Base-by-base conservation (phyloP, 1,140 invertebrate genomes). In the Apocrypta bakeri region DNA sequence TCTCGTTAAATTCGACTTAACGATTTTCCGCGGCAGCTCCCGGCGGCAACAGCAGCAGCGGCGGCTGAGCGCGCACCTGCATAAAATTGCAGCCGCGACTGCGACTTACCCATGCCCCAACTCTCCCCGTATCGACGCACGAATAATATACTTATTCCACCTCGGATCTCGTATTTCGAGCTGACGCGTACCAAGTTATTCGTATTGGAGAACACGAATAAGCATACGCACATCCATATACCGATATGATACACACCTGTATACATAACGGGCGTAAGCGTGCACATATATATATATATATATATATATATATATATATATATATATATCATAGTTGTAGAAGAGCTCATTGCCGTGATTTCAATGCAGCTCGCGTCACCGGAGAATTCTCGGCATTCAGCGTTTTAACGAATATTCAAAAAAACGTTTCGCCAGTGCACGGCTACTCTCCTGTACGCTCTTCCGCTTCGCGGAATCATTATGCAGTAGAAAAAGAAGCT, bases 361-460 rank as follows among this genome's bases (percentile, higher is more conserved):
- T 84, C 78, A 66, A 84, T 84, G 83, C 83, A 84, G 64, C 64
- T 29, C 83, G 78, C 78, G 78, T 81, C 48, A 81, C 78, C 73
- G 9, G 29, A 56, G 64, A 79, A 83, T 83, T 75, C 77, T 76
- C 69, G 63, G 72, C 72, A 79, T 79, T 83, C 71, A 40, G 72
- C 82, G 40, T 84, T 84, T 84, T 73, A 81, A 84, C 78, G 79
- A 84, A 84, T 81, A 84, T 81, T 81, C 64, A 24, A 80, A 82
- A 78, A 78, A 82, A 76, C n/a, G 56, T 37, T 71, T n/a, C 76
- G n/a, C 63, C 25, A 25, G 24, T 25, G 63, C 27, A 29, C 63
- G 63, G 2, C 8, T 24, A 25, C 63, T 14, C 63, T 29, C 63
- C 63, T 9, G 27, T 66, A 17, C 61, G 31, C 64, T 27, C 63